Evolutionary conservation across 2,797 vertebrate species (phyloP), one percentile per base, ranked within the genome.

Genomic region (Propithecus deckenii): DNA sequence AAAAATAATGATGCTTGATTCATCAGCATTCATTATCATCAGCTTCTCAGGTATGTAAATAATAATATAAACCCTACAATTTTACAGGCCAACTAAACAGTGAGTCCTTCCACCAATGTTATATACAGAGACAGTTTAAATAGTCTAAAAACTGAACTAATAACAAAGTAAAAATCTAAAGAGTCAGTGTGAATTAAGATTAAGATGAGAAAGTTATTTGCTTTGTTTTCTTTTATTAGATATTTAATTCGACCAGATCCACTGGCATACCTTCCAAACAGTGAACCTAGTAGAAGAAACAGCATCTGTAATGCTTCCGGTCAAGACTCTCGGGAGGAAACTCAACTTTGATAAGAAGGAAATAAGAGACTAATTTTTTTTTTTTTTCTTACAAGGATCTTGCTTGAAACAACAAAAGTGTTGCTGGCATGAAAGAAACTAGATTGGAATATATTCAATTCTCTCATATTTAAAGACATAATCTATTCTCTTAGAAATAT

Each of bases 191-290:
- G 52, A n/a, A n/a, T 59, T 71, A 17, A 46, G 32, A 69, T 23
- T 94, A 43, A 43, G 43, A 46, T 46, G 71, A 23, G 2, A 23
- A 78, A 35, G 5, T 52, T 78, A n/a, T 57, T 72, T 71, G 5
- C 32, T 93, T 35, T 97, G 17, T 86, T 92, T 98, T 96, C 41
- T 97, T 96, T 97, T 93, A 92, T 50, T 96, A 99, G 99, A 83
- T 99, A 99, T 94, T 97, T 99, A 98, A 99, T 99, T 89, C 98
- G 99, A 75, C 98, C 99, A 14, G 99, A 99, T 98, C 99, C 99
- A 12, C 50, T 99, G 98, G 97, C 98, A 3, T 99, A 99, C 0
- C 98, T 99, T 96, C 98, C 99, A 80, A 99, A 98, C 86, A 98
- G 96, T 41, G 98, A 98, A 50, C 97, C 98, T 80, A 98, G 98